A percentile compares a stretch with the other conserved stretches of the same genome.
Conservation (phyloP, 2,888 invertebrate species). For the Polydrusus pterygomalis region DNA sequence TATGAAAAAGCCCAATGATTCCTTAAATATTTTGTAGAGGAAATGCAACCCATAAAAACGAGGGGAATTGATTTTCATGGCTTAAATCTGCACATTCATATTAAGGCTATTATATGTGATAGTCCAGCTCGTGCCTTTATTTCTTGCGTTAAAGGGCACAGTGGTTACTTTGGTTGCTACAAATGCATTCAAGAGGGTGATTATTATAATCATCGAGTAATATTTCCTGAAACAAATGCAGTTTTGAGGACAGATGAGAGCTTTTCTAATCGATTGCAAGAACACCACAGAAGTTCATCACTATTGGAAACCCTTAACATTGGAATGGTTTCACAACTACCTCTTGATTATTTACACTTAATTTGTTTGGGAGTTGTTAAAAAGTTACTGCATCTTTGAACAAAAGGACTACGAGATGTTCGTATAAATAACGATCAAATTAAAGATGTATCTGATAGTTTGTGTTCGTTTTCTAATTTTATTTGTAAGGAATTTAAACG, state of each 20-base stretch:
- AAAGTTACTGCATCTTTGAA: not conserved
- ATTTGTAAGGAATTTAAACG: no score
- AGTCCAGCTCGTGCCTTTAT: not conserved
- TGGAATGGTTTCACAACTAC: no score
- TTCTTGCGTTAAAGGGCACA: not conserved
- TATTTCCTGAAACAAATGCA: not conserved
- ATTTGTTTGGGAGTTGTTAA: not conserved
- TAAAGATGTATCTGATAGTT: not conserved
- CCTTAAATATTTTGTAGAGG: not conserved
- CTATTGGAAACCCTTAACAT: not conserved
- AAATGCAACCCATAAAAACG: not conserved
- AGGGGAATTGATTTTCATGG: not conserved
- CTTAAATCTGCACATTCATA: not conserved
- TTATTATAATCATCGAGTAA: not conserved
- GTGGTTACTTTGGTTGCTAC: not conserved
- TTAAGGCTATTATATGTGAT: constrained; percentile 2
- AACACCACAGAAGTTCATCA: not conserved
- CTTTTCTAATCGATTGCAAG: not conserved
- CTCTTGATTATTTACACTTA: no score
- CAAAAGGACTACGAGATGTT: no score
- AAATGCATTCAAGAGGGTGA: not conserved
- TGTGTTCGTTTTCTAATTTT: constrained; percentile 3
- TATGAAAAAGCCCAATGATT: not conserved
- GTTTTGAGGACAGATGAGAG: not conserved
- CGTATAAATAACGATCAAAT: no score